Evolutionary conservation across 2,113 vertebrate genomes (phyloP), one percentile per base, ranked within the genome.

Genomic region (Periophthalmodon schlosseri): DNA sequence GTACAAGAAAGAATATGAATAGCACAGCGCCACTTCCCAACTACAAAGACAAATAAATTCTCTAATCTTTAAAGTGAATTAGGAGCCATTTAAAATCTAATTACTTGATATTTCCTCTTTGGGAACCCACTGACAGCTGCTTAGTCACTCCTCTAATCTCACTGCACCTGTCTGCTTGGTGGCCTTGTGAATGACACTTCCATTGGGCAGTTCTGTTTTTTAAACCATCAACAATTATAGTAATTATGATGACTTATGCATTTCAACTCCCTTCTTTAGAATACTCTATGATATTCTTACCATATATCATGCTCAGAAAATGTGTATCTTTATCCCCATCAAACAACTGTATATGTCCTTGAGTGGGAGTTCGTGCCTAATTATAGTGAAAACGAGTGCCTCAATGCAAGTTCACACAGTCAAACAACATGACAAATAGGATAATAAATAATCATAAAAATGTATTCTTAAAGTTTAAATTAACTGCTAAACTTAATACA

Each of bases 121-220:
- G n/a, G 58, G 75, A 64, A 79, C 39, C 13, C 6, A 50, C 68
- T 44, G 52, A 78, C 86, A 88, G 79, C 84, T 85, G 84, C 54
- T 11, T 33, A 63, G 64, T 77, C 28, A 66, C 52, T 34, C 21
- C 20, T 21, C 46, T 74, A 44, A 74, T 74, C 52, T 52, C 34
- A 68, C 7, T 23, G 75, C 82, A 85, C 63, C 77, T 86, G 80
- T 82, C 76, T 79, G 23, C 56, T 75, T 16, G 54, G n/a, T 67
- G 23, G 57, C 60, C 72, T 58, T 34, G n/a, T 52, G 68, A 64
- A 50, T 70, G 65, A 77, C 72, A 65, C 16, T 0, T 39, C 74
- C 73, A 36, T 44, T 0, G 10, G 20, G 21, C 36, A 47, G 67
- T 71, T 72, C n/a, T 34, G 8, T 39, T 44, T 65, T 65, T 34